Evolutionary conservation across 2,888 invertebrate species (phyloP).

Genomic region (Chironomus riparius): DNA sequence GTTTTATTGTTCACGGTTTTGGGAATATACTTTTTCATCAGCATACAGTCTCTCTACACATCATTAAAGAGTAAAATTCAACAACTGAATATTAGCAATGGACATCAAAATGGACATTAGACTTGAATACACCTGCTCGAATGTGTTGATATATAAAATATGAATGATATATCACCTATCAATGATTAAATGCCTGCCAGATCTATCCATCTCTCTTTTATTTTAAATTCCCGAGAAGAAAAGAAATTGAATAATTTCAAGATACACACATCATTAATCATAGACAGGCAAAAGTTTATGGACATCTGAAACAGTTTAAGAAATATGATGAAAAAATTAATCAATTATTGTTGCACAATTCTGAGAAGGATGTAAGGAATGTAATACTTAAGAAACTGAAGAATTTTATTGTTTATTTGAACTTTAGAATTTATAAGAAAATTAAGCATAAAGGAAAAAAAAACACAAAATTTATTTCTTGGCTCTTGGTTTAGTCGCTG

Average conservation of each 20-base stretch:
- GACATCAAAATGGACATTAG: not conserved
- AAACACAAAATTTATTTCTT: not conserved
- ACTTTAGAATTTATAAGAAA: not conserved
- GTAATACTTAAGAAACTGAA: not conserved
- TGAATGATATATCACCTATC: not conserved
- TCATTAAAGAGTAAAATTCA: not conserved
- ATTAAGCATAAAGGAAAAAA: not conserved
- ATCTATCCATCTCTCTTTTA: not conserved
- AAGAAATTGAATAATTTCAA: not conserved
- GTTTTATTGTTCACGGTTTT: not conserved
- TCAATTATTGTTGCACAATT: not conserved
- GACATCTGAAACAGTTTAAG: not conserved
- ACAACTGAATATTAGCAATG: not conserved
- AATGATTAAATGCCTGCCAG: not conserved
- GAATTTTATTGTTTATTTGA: not conserved
- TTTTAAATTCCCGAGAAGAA: not conserved
- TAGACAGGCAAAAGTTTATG: not conserved
- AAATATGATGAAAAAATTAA: slow-evolving; percentile 11
- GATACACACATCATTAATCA: not conserved
- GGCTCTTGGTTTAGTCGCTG: not conserved
- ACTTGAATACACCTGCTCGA: not conserved
- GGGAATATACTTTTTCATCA: not conserved
- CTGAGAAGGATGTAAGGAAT: not conserved
- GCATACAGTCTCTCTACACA: not conserved
- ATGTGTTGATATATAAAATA: not conserved